phyloP scores from a whole-genome alignment of 30 jellyfish, hydroid and myxozoan species.

The Clytia hemisphaerica region DNA sequence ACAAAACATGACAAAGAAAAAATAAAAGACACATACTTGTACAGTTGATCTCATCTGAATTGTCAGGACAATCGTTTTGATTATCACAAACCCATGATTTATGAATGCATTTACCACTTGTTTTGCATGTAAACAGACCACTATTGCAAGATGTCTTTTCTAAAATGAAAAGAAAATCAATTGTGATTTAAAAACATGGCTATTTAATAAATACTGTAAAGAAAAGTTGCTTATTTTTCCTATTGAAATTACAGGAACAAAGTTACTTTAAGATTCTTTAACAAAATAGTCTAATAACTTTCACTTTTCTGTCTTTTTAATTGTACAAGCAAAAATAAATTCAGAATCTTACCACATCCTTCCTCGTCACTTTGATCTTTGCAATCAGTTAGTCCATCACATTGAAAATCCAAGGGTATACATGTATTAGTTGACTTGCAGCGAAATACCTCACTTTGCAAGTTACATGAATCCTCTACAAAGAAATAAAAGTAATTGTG shows the following conservation, averaged over 20 bases:
- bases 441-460: no score
- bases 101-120: constrained; percentile 56
- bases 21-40: background rate
- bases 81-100: constrained; percentile 52
- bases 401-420: constrained; percentile 59
- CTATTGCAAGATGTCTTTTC: no score
- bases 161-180: no score
- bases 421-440: constrained; percentile 26
- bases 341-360: constrained; percentile 51
- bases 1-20: background rate
- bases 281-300: no score
- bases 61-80: constrained; percentile 70
- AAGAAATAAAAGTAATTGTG: no score
- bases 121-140: constrained; percentile 56
- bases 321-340: background rate
- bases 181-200: no score
- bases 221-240: no score
- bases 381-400: constrained; percentile 85
- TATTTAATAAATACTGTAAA: no score
- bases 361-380: constrained; percentile 87
- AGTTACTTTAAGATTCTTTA: no score
- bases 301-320: no score
- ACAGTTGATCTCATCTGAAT: constrained; percentile 37
- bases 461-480: no score
- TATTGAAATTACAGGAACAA: no score